Evolutionary conservation across 2,797 vertebrate genomes (phyloP).

Genomic region (Sebastes steindachneri): DNA sequence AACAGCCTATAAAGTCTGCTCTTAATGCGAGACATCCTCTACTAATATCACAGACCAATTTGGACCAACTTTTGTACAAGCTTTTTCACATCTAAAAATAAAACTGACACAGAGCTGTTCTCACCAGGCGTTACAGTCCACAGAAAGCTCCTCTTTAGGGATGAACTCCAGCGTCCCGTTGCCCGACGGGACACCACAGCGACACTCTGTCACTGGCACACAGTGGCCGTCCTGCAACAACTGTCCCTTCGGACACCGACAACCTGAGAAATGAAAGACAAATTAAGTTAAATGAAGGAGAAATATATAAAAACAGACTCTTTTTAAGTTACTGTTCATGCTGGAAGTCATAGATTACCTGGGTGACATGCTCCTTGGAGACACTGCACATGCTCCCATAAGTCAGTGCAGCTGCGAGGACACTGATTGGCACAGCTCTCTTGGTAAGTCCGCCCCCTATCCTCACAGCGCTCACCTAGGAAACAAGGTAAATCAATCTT

Average conservation of each 20-base stretch:
- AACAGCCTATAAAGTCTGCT: background rate
- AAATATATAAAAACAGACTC: background rate
- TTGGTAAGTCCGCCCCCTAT: slow-evolving; percentile 77
- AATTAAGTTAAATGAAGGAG: background rate
- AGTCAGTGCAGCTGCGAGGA: slow-evolving; percentile 88
- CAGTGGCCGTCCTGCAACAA: slow-evolving; percentile 87
- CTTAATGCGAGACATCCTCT: background rate
- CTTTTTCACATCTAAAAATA: background rate
- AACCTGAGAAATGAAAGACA: slow-evolving; percentile 77
- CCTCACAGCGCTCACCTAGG: slow-evolving; percentile 88
- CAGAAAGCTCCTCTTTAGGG: slow-evolving; percentile 63
- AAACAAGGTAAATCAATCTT: background rate
- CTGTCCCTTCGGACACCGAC: slow-evolving; percentile 86
- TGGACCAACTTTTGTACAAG: too few relatives aligned
- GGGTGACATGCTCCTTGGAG: slow-evolving; percentile 87
- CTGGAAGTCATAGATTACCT: slow-evolving; percentile 70
- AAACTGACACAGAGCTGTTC: slow-evolving; percentile 7
- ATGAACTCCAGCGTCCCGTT: slow-evolving; percentile 81
- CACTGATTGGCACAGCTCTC: slow-evolving; percentile 88
- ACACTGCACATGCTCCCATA: slow-evolving; percentile 91
- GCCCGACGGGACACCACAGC: slow-evolving; percentile 84
- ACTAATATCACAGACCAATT: background rate
- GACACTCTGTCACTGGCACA: slow-evolving; percentile 83
- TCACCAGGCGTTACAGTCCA: slow-evolving; percentile 90
- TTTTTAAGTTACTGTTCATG: background rate